A percentile compares a stretch with the other conserved stretches of the same genome.
phyloP scores from a whole-genome alignment of 2,888 invertebrate species.

The Gerris lacustris region DNA sequence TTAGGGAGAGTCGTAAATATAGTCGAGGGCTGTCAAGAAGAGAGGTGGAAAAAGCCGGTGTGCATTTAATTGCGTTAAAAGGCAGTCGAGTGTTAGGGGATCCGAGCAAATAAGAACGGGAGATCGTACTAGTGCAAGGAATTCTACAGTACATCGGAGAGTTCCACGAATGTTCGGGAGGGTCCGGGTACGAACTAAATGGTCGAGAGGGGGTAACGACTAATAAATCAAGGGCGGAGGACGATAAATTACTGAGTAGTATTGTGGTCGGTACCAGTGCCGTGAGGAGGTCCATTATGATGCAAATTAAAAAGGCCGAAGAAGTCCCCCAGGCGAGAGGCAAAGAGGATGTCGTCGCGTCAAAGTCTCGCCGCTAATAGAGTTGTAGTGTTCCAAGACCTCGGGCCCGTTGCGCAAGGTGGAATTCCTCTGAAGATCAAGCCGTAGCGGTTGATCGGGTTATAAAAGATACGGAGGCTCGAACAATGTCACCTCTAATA shows the following conservation, averaged over 20 bases:
- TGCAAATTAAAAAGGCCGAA: neutral
- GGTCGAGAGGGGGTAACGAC: neutral
- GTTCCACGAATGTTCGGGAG: neutral
- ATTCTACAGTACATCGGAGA: neutral
- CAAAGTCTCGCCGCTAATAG: conserved; percentile 2
- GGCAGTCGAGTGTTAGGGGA: neutral
- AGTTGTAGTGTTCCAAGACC: neutral
- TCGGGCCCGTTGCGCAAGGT: neutral
- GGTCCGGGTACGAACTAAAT: neutral
- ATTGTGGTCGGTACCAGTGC: neutral
- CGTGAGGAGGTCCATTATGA: neutral
- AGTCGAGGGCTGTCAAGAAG: neutral
- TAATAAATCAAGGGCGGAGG: neutral
- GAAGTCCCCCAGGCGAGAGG: neutral
- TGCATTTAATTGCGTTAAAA: neutral
- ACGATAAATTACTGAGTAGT: neutral
- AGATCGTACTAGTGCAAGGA: neutral
- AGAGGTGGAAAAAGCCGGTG: neutral
- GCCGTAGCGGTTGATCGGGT: neutral
- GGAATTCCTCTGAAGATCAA: neutral
- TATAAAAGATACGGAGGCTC: neutral
- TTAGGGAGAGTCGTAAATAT: neutral
- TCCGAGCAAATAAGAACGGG: neutral
- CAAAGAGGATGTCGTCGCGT: neutral
- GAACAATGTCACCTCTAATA: conserved; percentile 1